phyloP scores from a whole-genome alignment of 2,113 vertebrate genomes.

The Melanerpes formicivorus region DNA sequence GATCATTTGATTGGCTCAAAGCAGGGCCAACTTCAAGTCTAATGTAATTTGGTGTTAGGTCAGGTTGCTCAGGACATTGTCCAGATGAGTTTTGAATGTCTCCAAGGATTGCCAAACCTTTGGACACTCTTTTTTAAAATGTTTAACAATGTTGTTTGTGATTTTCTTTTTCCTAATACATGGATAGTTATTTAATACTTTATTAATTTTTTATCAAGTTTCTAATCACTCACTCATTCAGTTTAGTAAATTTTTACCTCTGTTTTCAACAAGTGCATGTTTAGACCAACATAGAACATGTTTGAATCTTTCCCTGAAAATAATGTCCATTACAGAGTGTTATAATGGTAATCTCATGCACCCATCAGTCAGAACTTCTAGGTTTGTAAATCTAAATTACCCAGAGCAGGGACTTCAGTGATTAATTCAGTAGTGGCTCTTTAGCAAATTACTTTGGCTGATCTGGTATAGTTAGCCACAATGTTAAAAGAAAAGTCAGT shows the following conservation, averaged over 20 bases:
- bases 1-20: neutral
- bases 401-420: neutral
- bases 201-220: fast-evolving
- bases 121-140: neutral
- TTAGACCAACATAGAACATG: neutral
- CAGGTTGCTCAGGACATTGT: neutral
- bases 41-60: neutral
- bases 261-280: neutral
- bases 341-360: neutral
- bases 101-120: neutral
- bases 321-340: fast-evolving
- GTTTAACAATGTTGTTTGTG: neutral
- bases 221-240: neutral
- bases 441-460: neutral
- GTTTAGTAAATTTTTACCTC: neutral
- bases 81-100: neutral
- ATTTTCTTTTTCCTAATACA: neutral
- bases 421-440: neutral
- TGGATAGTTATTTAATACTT: neutral
- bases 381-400: neutral
- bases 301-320: neutral
- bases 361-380: neutral
- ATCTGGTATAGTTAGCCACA: neutral
- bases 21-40: neutral
- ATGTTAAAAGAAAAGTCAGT: neutral